These are phyloP conservation scores for Iguana delicatissima DNA, from an alignment of 2,797 vertebrate species.

Conservation along the genomic window DNA sequence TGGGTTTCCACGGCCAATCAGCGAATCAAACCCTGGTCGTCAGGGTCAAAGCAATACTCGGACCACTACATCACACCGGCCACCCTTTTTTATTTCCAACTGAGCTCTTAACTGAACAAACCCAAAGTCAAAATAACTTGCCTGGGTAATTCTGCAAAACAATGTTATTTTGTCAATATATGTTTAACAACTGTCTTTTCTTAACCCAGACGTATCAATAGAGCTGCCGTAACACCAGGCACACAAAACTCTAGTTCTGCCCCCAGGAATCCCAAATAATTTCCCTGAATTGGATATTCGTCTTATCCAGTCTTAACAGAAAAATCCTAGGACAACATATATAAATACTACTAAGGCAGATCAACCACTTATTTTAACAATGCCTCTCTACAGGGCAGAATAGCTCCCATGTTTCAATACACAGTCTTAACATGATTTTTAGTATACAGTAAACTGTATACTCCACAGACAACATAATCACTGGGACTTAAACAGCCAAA, in stretches of 20 bases:
- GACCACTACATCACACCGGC: too few relatives aligned
- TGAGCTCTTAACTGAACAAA: too few relatives aligned
- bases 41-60: too few relatives aligned
- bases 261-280: not conserved
- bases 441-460: not conserved
- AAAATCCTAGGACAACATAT: not conserved
- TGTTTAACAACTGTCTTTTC: not conserved
- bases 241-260: not conserved
- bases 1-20: too few relatives aligned
- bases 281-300: constrained; percentile 10
- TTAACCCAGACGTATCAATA: not conserved
- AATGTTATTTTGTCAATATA: not conserved
- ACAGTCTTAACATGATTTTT: not conserved
- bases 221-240: not conserved
- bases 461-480: not conserved
- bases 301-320: not conserved
- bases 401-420: not conserved
- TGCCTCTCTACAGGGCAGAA: not conserved
- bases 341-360: not conserved
- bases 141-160: not conserved
- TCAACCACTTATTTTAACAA: not conserved
- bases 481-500: not conserved
- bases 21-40: too few relatives aligned
- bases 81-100: too few relatives aligned
- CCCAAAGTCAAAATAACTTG: not conserved